Conservation (phyloP, 2,113 vertebrate species). For the Opisthocomus hoazin region DNA sequence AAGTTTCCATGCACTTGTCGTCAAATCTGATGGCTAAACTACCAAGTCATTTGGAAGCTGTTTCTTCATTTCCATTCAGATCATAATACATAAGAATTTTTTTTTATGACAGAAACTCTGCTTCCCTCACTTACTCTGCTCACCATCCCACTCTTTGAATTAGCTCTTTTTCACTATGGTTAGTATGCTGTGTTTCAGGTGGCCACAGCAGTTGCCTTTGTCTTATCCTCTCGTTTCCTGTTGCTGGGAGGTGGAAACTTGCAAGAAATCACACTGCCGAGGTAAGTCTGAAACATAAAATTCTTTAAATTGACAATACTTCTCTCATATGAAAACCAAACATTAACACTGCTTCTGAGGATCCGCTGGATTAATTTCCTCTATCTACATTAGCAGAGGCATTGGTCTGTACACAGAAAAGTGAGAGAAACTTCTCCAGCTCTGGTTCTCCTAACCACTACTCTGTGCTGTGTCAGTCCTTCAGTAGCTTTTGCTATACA, state of each 20-base stretch:
- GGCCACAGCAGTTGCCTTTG: neutral
- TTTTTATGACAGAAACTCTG: neutral
- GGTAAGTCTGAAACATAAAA: neutral
- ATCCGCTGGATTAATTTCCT: neutral
- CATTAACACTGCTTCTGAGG: neutral
- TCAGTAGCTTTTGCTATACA: fast-evolving
- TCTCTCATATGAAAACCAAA: neutral
- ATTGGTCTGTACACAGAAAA: neutral
- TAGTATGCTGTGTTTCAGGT: neutral
- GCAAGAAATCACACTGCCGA: neutral
- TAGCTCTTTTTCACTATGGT: neutral
- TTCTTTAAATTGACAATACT: neutral
- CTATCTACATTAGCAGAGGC: neutral
- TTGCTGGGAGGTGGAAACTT: neutral
- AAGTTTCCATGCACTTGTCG: neutral
- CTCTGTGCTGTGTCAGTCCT: neutral
- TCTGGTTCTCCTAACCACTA: neutral
- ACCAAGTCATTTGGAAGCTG: neutral
- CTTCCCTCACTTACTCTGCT: neutral
- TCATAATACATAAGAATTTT: neutral
- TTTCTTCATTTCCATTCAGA: neutral
- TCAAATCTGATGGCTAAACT: neutral
- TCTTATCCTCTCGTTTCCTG: neutral
- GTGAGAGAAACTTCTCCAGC: neutral
- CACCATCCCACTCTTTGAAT: neutral